Percentiles rank a stretch among this genome's conserved stretches.
Conservation (phyloP, 2,797 vertebrate species). For the Xerus rutilus region DNA sequence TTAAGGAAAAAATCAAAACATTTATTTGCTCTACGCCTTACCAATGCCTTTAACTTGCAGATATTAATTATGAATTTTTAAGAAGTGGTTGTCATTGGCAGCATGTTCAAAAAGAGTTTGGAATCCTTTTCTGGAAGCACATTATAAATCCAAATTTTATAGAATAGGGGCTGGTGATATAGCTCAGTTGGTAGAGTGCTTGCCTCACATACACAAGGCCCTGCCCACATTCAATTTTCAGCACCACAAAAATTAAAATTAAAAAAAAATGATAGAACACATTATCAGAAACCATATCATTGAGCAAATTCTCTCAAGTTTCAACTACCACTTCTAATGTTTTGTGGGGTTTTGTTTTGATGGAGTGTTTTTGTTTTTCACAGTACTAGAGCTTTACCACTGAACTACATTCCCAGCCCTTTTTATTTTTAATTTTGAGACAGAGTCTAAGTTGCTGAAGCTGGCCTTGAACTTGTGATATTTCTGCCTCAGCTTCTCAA, state of each 20-base stretch:
- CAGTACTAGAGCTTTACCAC: too few relatives aligned
- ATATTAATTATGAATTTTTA: not conserved
- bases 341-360: too few relatives aligned
- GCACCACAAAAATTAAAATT: too few relatives aligned
- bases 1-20: not conserved
- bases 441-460: too few relatives aligned
- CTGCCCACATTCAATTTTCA: too few relatives aligned
- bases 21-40: not conserved
- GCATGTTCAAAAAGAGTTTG: not conserved
- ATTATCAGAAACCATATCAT: not conserved
- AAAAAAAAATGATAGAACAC: not conserved
- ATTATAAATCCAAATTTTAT: not conserved
- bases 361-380: too few relatives aligned
- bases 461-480: too few relatives aligned
- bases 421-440: too few relatives aligned
- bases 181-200: too few relatives aligned
- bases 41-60: not conserved
- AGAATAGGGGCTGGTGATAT: not conserved
- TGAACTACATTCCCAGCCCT: too few relatives aligned
- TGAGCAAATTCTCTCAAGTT: conserved; percentile 7
- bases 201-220: too few relatives aligned
- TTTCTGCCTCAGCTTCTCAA: too few relatives aligned
- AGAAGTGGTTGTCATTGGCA: not conserved
- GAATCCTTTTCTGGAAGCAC: not conserved
- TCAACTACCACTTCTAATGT: not conserved